phyloP scores from a whole-genome alignment of 2,888 invertebrate genomes.

The Lasioglossum malachurum region DNA sequence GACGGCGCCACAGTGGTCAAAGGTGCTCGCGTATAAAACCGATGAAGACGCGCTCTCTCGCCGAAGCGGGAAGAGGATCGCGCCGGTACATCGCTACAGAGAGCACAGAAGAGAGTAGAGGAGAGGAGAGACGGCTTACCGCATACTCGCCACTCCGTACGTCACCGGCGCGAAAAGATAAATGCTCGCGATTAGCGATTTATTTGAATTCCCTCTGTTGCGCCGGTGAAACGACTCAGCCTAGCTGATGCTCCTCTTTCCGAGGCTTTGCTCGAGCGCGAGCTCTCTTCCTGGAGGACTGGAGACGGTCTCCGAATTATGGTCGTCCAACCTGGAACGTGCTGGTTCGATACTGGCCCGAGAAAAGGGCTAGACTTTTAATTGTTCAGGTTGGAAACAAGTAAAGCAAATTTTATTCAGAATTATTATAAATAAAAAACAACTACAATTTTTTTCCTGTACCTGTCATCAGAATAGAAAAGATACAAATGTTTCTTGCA shows the following conservation, averaged over 20 bases:
- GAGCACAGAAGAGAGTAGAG: background rate
- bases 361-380: background rate
- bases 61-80: background rate
- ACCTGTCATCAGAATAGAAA: too few relatives aligned
- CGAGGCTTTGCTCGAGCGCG: background rate
- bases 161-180: conserved; percentile 70
- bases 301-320: background rate
- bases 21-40: conserved; percentile 62
- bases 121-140: conserved; percentile 47
- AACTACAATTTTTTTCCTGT: too few relatives aligned
- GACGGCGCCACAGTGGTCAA: conserved; percentile 63
- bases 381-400: too few relatives aligned
- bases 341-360: background rate
- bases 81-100: background rate
- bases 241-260: conserved; percentile 31
- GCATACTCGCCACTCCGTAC: conserved; percentile 66
- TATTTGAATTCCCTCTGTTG: conserved; percentile 78
- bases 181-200: conserved; percentile 80
- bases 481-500: too few relatives aligned
- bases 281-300: background rate
- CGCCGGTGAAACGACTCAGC: conserved; percentile 36
- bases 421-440: too few relatives aligned
- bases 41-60: conserved; percentile 67
- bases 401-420: too few relatives aligned
- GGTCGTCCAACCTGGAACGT: background rate